Percentiles rank a stretch among this genome's conserved stretches.
These are phyloP conservation scores for Lysandra coridon DNA, from an alignment of 2,888 invertebrate genomes.

Conservation along the genomic window DNA sequence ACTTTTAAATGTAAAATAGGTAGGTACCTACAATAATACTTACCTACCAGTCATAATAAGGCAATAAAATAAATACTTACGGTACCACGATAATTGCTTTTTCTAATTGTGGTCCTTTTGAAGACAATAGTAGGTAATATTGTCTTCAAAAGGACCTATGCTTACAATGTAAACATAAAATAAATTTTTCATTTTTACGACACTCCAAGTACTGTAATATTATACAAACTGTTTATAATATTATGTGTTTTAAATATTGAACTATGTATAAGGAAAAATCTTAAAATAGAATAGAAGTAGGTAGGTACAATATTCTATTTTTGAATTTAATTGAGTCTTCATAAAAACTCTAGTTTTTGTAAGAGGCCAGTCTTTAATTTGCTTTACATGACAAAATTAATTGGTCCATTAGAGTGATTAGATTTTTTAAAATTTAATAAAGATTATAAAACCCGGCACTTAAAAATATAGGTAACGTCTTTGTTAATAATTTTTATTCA, in stretches of 20 bases:
- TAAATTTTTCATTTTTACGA: neutral
- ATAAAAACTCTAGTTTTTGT: neutral
- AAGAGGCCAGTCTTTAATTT: neutral
- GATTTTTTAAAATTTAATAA: neutral
- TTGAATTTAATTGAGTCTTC: neutral
- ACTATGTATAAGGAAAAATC: neutral
- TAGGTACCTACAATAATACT: neutral
- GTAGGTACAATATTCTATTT: neutral
- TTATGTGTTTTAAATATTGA: neutral
- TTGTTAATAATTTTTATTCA: neutral
- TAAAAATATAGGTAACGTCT: neutral
- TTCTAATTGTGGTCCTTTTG: conserved; percentile 3
- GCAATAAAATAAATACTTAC: neutral
- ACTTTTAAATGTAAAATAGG: neutral
- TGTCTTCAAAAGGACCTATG: too few species aligned
- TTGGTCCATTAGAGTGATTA: neutral
- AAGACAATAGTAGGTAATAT: neutral
- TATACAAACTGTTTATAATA: neutral
- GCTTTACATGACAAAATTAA: neutral
- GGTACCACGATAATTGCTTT: neutral
- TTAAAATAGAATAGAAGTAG: neutral
- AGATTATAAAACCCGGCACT: neutral
- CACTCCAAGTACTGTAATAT: neutral
- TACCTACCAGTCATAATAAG: neutral
- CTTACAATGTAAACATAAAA: neutral